phyloP scores from a whole-genome alignment of 2,888 invertebrate genomes.

The Nomada goodeniana region DNA sequence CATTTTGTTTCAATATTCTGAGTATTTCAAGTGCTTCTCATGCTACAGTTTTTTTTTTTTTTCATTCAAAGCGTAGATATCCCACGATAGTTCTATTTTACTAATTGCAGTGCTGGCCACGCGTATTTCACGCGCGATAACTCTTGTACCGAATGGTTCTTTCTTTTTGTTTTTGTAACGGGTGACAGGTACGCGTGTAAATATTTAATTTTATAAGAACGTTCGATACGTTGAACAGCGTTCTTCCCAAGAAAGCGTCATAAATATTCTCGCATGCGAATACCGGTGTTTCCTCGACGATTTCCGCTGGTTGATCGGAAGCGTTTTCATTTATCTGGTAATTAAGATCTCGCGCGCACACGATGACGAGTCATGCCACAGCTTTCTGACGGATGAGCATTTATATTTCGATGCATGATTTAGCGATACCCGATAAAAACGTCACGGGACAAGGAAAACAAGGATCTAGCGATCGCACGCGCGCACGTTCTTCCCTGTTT shows the following conservation, averaged over 20 bases:
- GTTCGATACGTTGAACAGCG: conserved; percentile 27
- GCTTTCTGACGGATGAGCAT: conserved; percentile 57
- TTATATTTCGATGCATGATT: conserved; percentile 77
- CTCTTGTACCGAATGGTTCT: neutral
- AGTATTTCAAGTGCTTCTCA: neutral
- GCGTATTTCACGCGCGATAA: neutral
- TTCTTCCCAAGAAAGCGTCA: conserved; percentile 21
- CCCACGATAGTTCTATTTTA: too few relatives aligned
- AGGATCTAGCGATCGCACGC: conserved; percentile 25
- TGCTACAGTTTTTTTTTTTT: too few relatives aligned
- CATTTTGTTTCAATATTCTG: neutral
- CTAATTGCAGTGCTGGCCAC: too few relatives aligned
- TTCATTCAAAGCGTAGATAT: too few relatives aligned
- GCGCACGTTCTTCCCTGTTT: neutral
- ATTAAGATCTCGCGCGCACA: conserved; percentile 77
- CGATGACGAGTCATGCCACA: conserved; percentile 28
- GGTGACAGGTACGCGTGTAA: neutral
- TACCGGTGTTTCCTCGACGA: conserved; percentile 48
- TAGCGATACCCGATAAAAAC: conserved; percentile 57
- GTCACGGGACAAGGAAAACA: conserved; percentile 46
- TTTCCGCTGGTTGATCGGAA: conserved; percentile 54
- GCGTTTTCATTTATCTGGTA: conserved; percentile 76
- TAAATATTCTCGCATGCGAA: conserved; percentile 59
- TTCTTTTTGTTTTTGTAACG: neutral
- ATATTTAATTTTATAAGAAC: neutral